These are phyloP conservation scores for Stenodera caucasica DNA, from an alignment of 2,888 invertebrate species.

Conservation along the genomic window DNA sequence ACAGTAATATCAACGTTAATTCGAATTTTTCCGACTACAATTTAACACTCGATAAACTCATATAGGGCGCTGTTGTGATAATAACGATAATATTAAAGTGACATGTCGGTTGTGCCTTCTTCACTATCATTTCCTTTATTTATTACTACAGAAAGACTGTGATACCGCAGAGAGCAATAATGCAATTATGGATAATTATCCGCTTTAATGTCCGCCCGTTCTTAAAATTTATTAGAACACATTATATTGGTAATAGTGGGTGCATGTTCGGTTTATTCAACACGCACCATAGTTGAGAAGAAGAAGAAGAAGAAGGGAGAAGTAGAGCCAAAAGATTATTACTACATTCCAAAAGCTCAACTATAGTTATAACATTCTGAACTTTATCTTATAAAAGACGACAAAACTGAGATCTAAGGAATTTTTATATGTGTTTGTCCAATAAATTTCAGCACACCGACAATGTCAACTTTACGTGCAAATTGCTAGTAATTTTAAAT, in stretches of 20 bases:
- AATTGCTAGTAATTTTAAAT: conserved; percentile 21
- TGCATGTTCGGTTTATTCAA: conserved; percentile 16
- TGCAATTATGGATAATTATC: conserved; percentile 19
- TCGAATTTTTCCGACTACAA: no score
- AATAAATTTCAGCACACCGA: conserved; percentile 24
- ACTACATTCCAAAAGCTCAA: conserved; percentile 24
- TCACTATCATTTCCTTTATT: conserved; percentile 11
- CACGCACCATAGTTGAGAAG: conserved; percentile 22
- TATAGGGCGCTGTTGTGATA: no score
- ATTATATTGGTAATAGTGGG: conserved; percentile 18
- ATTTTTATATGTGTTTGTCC: conserved; percentile 30
- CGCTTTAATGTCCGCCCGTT: conserved; percentile 10
- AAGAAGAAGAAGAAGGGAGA: conserved; percentile 16
- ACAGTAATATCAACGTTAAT: not conserved
- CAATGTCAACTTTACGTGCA: conserved; percentile 28
- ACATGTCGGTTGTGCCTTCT: no score
- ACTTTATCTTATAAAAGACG: conserved; percentile 21
- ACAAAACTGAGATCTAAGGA: conserved; percentile 13
- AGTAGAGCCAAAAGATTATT: conserved; percentile 29
- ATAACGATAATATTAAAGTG: no score
- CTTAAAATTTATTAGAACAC: conserved; percentile 20
- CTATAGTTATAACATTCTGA: conserved; percentile 22
- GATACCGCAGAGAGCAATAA: conserved; percentile 14
- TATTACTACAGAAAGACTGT: conserved; percentile 7
- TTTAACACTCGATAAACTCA: no score